Evolutionary conservation across 1,140 invertebrate species (phyloP), one percentile per base, ranked within the genome.

Genomic region (Drosophila burlai): DNA sequence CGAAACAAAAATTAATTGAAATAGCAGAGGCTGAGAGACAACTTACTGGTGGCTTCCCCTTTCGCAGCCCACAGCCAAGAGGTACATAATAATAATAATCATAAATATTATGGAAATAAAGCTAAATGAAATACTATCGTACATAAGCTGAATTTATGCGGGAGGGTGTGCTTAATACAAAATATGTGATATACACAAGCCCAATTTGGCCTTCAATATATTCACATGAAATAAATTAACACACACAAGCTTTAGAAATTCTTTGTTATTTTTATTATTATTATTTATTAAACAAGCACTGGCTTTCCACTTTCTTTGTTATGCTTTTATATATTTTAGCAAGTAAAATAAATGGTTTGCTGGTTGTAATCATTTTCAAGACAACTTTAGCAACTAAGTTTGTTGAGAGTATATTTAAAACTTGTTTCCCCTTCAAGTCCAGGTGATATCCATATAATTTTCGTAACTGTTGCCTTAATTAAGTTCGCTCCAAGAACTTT

Each of bases 1-100:
- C 49, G 58, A 79, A 49, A 61, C 55, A 74, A 54, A 86, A 82
- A 86, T 78, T 86, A 85, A 86, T 85, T 86, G 83, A 86, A 85
- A 86, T 82, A 76, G 75, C 83, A 73, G 54, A 59, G 58, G 45
- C 68, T 64, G 50, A 69, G 43, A 68, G 62, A 76, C 62, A 76
- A 76, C 55, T 38, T 54, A 36, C 46, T 42, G 54, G 16, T 42
- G 54, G 16, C 16, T 18, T 21, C 34, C 18, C 50, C 50, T 26
- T 65, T 57, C 34, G 4, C 34, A 11, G 36, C 31, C 7, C 2
- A 13, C 45, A 18, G 31, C 21, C 26, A 65, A 43, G 42, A 54
- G 55, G 74, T 31, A 76, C 62, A 77, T 60, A 60, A 76, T 68
- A 60, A 76, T 68, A 77, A 77, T 77, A 61, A 76, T 67, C 62